Percentiles rank a stretch among this genome's conserved stretches.
These are phyloP conservation scores for Melanotaenia trifasciata DNA, from an alignment of 2,797 vertebrate genomes.

Conservation along the genomic window DNA sequence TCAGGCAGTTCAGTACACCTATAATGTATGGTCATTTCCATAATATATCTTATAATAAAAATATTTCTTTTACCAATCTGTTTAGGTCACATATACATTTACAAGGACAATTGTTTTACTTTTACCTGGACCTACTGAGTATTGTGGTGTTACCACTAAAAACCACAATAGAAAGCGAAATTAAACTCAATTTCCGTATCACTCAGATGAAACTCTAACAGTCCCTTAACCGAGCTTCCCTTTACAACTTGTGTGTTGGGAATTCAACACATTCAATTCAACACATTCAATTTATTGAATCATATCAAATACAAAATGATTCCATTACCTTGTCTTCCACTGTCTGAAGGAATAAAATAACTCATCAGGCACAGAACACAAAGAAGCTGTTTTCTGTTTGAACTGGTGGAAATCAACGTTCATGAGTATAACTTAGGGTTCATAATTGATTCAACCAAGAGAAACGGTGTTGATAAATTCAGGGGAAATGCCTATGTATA, in stretches of 20 bases:
- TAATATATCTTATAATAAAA: no score
- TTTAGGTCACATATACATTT: background rate
- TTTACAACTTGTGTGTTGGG: background rate
- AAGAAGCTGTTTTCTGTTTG: background rate
- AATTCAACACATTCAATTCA: no score
- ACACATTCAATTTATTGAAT: no score
- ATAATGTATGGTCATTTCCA: background rate
- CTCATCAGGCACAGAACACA: background rate
- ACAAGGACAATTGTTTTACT: no score
- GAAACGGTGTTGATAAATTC: background rate
- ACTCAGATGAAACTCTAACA: background rate
- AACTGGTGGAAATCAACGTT: background rate
- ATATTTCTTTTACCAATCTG: no score
- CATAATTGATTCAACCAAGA: background rate
- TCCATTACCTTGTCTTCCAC: background rate
- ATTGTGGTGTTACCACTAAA: background rate
- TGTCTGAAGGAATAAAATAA: background rate
- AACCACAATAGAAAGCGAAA: background rate
- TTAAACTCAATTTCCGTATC: background rate
- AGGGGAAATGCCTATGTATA: conserved; percentile 18
- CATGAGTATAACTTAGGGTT: background rate
- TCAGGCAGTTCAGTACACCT: background rate
- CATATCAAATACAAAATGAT: no score
- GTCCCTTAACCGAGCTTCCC: background rate
- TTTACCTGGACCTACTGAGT: background rate